Evolutionary conservation across 2,113 vertebrate species (phyloP).

Genomic region (Ia io): DNA sequence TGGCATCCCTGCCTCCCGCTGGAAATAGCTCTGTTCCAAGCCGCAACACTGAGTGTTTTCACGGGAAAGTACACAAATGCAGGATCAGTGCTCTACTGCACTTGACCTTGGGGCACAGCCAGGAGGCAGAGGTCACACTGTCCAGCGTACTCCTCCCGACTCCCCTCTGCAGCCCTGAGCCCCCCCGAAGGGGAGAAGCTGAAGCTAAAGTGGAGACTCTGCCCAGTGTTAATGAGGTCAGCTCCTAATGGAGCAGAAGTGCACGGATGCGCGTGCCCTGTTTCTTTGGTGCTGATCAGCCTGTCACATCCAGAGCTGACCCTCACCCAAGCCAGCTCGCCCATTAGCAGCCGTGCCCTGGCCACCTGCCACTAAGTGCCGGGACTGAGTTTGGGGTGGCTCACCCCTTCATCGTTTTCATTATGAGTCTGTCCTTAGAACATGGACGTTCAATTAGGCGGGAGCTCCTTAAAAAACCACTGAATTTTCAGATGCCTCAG

Average conservation of each 20-base stretch:
- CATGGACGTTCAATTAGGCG: constrained; percentile 12
- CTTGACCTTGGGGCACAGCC: not conserved
- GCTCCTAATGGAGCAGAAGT: constrained; percentile 23
- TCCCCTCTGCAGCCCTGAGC: not conserved
- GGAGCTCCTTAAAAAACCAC: not conserved
- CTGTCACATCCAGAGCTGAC: constrained; percentile 50
- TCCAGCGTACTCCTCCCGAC: not conserved
- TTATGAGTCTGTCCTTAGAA: not conserved
- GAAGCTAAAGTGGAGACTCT: not conserved
- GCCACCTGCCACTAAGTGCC: constrained; percentile 52
- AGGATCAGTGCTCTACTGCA: not conserved
- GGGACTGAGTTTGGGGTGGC: constrained; percentile 42
- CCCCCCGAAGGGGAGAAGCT: not conserved
- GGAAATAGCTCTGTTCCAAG: not conserved
- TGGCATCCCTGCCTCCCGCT: fast-evolving
- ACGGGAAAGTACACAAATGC: not conserved
- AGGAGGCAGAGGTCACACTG: not conserved
- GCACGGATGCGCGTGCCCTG: not conserved
- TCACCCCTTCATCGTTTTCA: constrained; percentile 5
- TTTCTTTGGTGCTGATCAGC: constrained; percentile 55
- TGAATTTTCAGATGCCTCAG: constrained; percentile 2
- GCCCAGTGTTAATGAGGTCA: not conserved
- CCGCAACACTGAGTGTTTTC: not conserved
- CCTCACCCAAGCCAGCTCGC: constrained; percentile 44
- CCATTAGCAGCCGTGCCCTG: constrained; percentile 43